phyloP scores from a whole-genome alignment of 2,888 invertebrate species.

The Erynnis tages region DNA sequence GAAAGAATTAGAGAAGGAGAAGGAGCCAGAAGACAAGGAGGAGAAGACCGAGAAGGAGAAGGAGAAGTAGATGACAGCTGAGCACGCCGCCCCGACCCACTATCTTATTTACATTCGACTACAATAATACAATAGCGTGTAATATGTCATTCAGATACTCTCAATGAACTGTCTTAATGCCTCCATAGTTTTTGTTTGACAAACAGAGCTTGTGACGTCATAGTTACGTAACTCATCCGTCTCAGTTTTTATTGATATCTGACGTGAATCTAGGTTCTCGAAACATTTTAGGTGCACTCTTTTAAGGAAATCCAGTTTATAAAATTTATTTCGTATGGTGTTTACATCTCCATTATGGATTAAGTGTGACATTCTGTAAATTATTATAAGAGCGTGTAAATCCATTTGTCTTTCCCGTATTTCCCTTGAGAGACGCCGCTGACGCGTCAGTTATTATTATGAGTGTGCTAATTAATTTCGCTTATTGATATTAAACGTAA shows the following conservation, averaged over 20 bases:
- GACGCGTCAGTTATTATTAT: conserved; percentile 45
- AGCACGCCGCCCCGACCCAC: conserved; percentile 30
- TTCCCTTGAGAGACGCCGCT: conserved; percentile 49
- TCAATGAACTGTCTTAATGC: no score
- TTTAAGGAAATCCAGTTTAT: no score
- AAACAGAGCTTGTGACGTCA: no score
- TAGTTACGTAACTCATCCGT: no score
- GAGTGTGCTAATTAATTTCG: conserved; percentile 40
- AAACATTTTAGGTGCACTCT: no score
- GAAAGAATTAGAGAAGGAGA: conserved; percentile 83
- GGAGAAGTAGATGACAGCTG: conserved; percentile 48
- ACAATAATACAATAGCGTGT: conserved; percentile 44
- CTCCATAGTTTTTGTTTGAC: no score
- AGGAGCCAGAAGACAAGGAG: conserved; percentile 85
- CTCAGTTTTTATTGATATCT: no score
- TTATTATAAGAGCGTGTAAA: conserved; percentile 64
- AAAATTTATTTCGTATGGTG: no score
- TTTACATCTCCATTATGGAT: no score
- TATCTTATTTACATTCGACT: conserved; percentile 39
- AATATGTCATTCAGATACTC: no score
- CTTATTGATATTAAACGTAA: conserved; percentile 38
- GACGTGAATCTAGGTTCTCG: no score
- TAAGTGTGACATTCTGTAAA: conserved; percentile 68
- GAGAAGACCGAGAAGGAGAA: conserved; percentile 66
- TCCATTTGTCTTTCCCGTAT: conserved; percentile 79